These are phyloP conservation scores for Andrena bicolor DNA, from an alignment of 2,888 invertebrate genomes.

Conservation along the genomic window DNA sequence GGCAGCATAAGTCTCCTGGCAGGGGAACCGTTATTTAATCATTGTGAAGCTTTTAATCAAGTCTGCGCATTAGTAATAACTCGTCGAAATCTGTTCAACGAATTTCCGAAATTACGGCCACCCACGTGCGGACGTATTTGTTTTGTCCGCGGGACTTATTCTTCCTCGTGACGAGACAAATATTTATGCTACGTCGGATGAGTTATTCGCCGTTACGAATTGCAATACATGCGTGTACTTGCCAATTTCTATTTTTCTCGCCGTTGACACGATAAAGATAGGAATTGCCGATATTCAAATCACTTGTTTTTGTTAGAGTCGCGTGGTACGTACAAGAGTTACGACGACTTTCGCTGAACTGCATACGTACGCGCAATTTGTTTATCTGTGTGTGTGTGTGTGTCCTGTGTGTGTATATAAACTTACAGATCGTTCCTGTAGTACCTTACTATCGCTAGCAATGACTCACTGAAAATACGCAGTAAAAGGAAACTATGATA, in stretches of 20 bases:
- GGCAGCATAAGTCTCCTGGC: slow-evolving; percentile 52
- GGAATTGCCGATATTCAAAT: slow-evolving; percentile 19
- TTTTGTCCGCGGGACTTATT: not conserved
- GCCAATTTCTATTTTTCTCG: slow-evolving; percentile 21
- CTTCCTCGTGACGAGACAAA: slow-evolving; percentile 5
- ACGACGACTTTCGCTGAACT: slow-evolving; percentile 25
- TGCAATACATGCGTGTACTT: not conserved
- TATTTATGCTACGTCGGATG: not conserved
- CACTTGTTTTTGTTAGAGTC: slow-evolving; percentile 20
- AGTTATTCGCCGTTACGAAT: slow-evolving; percentile 17
- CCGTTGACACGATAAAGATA: not conserved
- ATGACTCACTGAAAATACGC: slow-evolving; percentile 47
- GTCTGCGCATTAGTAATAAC: slow-evolving; percentile 40
- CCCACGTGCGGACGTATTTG: slow-evolving; percentile 4
- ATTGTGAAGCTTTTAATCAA: slow-evolving; percentile 53
- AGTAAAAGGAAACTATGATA: slow-evolving; percentile 52
- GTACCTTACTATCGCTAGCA: slow-evolving; percentile 60
- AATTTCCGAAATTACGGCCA: slow-evolving; percentile 4
- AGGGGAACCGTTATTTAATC: slow-evolving; percentile 58
- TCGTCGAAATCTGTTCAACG: slow-evolving; percentile 30
- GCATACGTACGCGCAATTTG: slow-evolving; percentile 49
- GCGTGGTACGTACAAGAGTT: slow-evolving; percentile 15
- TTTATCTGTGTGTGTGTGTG: slow-evolving; percentile 57
- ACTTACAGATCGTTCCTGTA: slow-evolving; percentile 63
- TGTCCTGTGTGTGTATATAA: slow-evolving; percentile 41